Conservation (phyloP, 1,140 invertebrate species). For the Trinorchestia longiramus region DNA sequence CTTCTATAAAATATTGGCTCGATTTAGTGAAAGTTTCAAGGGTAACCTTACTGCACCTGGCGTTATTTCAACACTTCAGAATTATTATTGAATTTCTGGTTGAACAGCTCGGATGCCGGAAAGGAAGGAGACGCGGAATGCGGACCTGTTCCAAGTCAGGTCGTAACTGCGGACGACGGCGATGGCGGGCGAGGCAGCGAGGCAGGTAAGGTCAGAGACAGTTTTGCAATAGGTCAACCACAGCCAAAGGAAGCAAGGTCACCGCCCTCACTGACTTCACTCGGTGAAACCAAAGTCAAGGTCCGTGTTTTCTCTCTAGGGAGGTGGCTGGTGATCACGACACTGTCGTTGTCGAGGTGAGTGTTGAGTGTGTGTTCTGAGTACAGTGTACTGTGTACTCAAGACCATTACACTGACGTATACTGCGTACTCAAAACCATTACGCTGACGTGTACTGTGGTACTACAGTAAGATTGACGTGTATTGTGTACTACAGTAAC, state of each 20-base stretch:
- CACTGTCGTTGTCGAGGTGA: neutral
- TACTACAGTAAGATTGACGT: too few relatives aligned
- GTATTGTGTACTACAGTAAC: too few relatives aligned
- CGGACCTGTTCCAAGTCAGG: neutral
- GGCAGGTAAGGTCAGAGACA: neutral
- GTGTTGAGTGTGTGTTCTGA: neutral
- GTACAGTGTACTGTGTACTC: neutral
- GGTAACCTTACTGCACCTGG: too few relatives aligned
- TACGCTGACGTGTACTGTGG: neutral
- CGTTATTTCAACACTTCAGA: too few relatives aligned
- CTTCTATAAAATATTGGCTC: too few relatives aligned
- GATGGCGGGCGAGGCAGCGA: too few relatives aligned
- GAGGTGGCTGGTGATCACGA: neutral
- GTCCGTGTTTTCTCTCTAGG: neutral
- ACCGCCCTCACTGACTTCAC: neutral
- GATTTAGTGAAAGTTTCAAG: too few relatives aligned
- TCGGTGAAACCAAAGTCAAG: conserved; percentile 26
- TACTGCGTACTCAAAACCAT: neutral
- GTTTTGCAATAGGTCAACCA: conserved; percentile 36
- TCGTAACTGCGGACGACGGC: neutral
- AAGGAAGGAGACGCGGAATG: neutral
- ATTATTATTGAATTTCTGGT: too few relatives aligned
- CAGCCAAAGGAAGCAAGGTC: conserved; percentile 14
- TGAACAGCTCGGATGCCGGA: neutral
- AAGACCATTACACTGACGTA: neutral